Percentiles rank a stretch among this genome's conserved stretches.
Conservation (phyloP, 2,797 vertebrate genomes). For the Sebastolobus alascanus region DNA sequence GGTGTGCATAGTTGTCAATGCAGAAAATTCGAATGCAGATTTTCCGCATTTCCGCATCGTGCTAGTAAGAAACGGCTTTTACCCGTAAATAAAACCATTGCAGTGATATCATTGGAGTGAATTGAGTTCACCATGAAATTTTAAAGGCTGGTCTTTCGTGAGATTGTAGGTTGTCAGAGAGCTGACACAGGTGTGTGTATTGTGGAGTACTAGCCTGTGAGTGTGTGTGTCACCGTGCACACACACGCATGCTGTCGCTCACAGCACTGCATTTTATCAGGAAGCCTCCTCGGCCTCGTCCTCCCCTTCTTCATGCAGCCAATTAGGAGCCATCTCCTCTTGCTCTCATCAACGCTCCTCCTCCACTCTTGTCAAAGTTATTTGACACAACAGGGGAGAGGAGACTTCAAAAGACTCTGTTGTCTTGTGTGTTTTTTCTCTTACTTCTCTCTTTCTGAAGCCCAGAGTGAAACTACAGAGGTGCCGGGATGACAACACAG, state of each 20-base stretch:
- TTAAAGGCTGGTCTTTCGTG: slow-evolving; percentile 1
- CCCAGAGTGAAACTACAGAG: slow-evolving; percentile 74
- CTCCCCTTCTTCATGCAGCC: slow-evolving; percentile 54
- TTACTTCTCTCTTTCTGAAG: slow-evolving; percentile 48
- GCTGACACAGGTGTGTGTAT: neutral
- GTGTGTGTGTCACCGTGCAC: neutral
- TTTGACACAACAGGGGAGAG: slow-evolving; percentile 69
- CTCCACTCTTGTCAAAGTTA: slow-evolving; percentile 70
- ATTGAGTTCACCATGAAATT: neutral
- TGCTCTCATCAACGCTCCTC: slow-evolving; percentile 60
- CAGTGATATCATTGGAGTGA: neutral
- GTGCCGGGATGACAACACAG: slow-evolving; percentile 65
- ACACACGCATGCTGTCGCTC: slow-evolving; percentile 24
- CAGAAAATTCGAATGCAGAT: too few relatives aligned
- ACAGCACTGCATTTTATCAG: slow-evolving; percentile 14
- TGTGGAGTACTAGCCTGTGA: neutral
- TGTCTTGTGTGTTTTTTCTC: slow-evolving; percentile 58
- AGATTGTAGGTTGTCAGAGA: neutral
- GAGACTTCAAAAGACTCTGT: slow-evolving; percentile 77
- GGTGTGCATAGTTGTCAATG: too few relatives aligned
- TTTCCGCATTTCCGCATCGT: too few relatives aligned
- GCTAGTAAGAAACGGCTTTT: neutral
- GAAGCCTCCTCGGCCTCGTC: slow-evolving; percentile 32
- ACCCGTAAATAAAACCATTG: neutral
- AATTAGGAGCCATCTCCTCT: slow-evolving; percentile 74